phyloP scores from a whole-genome alignment of 2,113 vertebrate species.

The Heliornis fulica region DNA sequence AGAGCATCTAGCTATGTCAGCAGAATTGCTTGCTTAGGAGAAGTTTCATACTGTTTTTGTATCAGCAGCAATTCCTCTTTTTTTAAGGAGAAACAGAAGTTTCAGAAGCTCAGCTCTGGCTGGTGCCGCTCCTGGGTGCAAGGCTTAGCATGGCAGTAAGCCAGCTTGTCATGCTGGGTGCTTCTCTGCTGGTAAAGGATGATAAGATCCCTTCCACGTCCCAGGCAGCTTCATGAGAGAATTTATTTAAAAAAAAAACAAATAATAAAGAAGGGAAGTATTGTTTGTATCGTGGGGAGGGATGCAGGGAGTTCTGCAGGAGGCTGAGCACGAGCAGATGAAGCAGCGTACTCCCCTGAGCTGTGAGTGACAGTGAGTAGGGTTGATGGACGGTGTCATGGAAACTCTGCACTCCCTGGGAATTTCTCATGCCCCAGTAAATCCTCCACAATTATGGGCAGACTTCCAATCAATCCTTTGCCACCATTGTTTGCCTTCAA shows the following conservation, averaged over 20 bases:
- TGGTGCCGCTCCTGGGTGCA: neutral
- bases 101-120: neutral
- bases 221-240: neutral
- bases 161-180: no score
- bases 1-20: neutral
- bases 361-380: neutral
- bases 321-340: neutral
- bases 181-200: neutral
- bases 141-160: neutral
- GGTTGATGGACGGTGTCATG: neutral
- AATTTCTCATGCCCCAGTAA: neutral
- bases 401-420: neutral
- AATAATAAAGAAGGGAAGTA: neutral
- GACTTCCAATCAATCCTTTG: neutral
- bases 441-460: neutral
- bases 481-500: neutral
- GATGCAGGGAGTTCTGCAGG: neutral
- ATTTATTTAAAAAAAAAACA: neutral
- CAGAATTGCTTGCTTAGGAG: neutral
- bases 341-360: neutral
- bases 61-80: neutral
- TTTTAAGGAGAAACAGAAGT: neutral
- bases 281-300: neutral
- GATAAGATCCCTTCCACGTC: neutral
- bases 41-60: neutral